phyloP scores from a whole-genome alignment of 2,113 vertebrate genomes.

The Rhipidura dahli region DNA sequence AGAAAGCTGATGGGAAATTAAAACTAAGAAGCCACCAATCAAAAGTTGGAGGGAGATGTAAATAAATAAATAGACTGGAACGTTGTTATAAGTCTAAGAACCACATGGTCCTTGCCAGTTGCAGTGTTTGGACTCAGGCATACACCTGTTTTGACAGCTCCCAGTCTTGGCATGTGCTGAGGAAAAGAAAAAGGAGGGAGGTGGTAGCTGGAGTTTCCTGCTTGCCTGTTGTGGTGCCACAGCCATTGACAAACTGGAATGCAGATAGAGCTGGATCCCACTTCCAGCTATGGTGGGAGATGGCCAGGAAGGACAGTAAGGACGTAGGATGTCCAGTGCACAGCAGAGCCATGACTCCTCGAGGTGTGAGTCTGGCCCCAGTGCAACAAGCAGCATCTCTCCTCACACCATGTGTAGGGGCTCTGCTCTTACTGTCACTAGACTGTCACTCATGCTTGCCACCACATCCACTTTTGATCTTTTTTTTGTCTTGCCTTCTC shows the following conservation, averaged over 20 bases:
- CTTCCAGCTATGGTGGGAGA: not conserved
- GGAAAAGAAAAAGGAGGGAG: not conserved
- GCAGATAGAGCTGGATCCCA: not conserved
- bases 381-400: not conserved
- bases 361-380: not conserved
- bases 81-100: not conserved
- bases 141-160: not conserved
- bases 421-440: not conserved
- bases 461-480: not conserved
- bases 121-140: not conserved
- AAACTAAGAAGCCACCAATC: not conserved
- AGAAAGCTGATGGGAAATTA: not conserved
- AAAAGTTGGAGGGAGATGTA: not conserved
- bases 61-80: not conserved
- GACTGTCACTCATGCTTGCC: accelerated
- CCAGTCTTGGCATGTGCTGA: not conserved
- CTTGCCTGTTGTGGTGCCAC: not conserved
- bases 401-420: accelerated
- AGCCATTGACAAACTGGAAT: not conserved
- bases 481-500: not conserved
- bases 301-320: not conserved
- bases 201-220: not conserved
- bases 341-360: not conserved
- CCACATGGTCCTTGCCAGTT: not conserved
- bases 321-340: too few species aligned